A percentile compares a stretch with the other conserved stretches of the same genome.
phyloP scores from a whole-genome alignment of 1,140 invertebrate genomes.

The Drosophila tani region DNA sequence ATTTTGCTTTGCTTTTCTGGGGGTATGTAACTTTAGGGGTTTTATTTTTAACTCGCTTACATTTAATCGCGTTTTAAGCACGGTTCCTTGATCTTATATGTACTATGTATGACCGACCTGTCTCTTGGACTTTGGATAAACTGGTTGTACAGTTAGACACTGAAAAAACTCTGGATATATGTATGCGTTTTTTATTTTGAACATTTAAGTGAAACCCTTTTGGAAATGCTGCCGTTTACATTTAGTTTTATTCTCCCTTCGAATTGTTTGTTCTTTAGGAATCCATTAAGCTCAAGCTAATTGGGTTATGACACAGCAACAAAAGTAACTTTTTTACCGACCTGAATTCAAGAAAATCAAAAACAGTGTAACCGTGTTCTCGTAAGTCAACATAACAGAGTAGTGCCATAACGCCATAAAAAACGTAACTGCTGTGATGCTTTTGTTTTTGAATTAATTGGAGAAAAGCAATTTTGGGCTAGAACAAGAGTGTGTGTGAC shows the following conservation, averaged over 20 bases:
- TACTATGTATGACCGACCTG: slow-evolving; percentile 23
- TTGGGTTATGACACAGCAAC: too few relatives aligned
- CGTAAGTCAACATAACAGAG: too few relatives aligned
- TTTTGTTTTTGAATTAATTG: neutral
- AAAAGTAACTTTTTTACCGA: neutral
- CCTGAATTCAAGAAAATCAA: neutral
- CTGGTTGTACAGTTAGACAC: slow-evolving; percentile 41
- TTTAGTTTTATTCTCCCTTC: slow-evolving; percentile 41
- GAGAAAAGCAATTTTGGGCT: neutral
- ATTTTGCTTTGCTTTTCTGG: neutral
- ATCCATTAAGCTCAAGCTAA: neutral
- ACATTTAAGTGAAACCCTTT: slow-evolving; percentile 76
- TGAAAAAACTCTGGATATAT: slow-evolving; percentile 62
- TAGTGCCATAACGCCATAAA: neutral
- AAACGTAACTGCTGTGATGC: neutral
- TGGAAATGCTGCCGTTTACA: slow-evolving; percentile 73
- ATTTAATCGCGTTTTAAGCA: slow-evolving; percentile 7
- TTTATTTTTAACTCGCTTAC: slow-evolving; percentile 24
- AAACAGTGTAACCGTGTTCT: neutral
- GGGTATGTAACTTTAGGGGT: neutral
- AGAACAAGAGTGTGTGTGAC: neutral
- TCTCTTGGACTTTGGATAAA: slow-evolving; percentile 15
- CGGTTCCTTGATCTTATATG: slow-evolving; percentile 19
- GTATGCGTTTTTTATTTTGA: slow-evolving; percentile 60
- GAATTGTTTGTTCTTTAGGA: neutral